Percentiles rank a stretch among this genome's conserved stretches.
Evolutionary conservation across 1,140 invertebrate genomes (phyloP).

Genomic region (Zaprionus inermis): DNA sequence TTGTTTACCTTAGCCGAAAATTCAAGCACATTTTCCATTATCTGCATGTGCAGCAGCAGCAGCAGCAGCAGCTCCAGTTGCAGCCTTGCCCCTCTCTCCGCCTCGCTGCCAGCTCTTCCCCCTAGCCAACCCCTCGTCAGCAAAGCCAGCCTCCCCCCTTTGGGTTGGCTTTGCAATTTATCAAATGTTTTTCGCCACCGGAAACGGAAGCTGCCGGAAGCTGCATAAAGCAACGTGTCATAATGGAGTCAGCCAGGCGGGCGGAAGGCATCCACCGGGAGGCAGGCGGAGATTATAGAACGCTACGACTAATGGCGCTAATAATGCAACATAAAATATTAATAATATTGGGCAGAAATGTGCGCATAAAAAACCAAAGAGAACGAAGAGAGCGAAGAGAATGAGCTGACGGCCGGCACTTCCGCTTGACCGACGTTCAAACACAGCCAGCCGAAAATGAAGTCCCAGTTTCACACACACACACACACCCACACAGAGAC

Average conservation of each 20-base stretch:
- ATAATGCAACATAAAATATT: conserved; percentile 60
- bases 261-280: too few species aligned
- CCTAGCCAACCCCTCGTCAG: not conserved
- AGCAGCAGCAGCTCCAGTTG: conserved; percentile 5
- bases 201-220: conserved; percentile 65
- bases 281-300: not conserved
- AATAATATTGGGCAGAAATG: conserved; percentile 43
- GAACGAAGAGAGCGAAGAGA: not conserved
- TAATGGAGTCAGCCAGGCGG: conserved; percentile 25
- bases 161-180: conserved; percentile 68
- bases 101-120: too few species aligned
- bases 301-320: conserved; percentile 47
- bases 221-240: conserved; percentile 57
- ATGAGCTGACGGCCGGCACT: conserved; percentile 40
- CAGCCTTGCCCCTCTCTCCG: not conserved
- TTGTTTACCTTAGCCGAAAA: conserved; percentile 65
- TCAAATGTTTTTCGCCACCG: conserved; percentile 58
- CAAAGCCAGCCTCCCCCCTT: not conserved
- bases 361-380: conserved; percentile 3
- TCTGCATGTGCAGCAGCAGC: conserved; percentile 52
- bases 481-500: not conserved
- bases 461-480: conserved; percentile 29
- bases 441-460: conserved; percentile 31
- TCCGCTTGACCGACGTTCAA: conserved; percentile 49
- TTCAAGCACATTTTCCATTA: conserved; percentile 53